Percentiles rank a stretch among this genome's conserved stretches.
Conservation (phyloP, 2,797 vertebrate genomes). For the Falco rusticolus region DNA sequence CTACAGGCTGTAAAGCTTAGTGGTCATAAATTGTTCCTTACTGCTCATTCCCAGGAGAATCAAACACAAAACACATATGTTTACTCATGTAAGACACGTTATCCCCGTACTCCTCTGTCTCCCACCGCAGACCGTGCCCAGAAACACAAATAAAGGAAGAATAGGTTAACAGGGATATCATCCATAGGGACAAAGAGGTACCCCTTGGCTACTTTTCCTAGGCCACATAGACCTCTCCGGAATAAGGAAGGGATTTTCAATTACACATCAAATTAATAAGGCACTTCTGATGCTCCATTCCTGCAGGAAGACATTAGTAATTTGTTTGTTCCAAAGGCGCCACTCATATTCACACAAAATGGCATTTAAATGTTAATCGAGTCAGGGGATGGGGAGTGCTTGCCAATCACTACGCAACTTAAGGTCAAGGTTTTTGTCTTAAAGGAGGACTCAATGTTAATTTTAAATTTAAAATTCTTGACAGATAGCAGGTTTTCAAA, state of each 20-base stretch:
- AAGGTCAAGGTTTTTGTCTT: constrained; percentile 79
- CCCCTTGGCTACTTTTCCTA: background rate
- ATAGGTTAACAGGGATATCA: background rate
- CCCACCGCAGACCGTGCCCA: background rate
- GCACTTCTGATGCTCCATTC: constrained; percentile 46
- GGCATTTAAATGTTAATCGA: constrained; percentile 88
- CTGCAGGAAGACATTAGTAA: constrained; percentile 64
- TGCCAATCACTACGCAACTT: constrained; percentile 70
- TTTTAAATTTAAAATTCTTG: constrained; percentile 67
- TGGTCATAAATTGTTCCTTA: background rate
- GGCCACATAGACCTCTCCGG: background rate
- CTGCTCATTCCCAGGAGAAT: background rate
- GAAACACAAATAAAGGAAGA: background rate
- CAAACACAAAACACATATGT: background rate
- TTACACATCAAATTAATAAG: constrained; percentile 54
- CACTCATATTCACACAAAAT: constrained; percentile 76
- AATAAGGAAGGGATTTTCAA: constrained; percentile 47
- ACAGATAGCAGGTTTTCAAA: constrained; percentile 51
- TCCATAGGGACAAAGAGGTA: background rate
- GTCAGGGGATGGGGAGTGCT: constrained; percentile 71
- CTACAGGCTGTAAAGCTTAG: background rate
- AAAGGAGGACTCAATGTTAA: constrained; percentile 69
- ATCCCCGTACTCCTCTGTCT: background rate
- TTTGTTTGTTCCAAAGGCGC: constrained; percentile 75
- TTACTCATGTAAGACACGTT: background rate